phyloP scores from a whole-genome alignment of 2,113 vertebrate species.

The Rissa tridactyla region DNA sequence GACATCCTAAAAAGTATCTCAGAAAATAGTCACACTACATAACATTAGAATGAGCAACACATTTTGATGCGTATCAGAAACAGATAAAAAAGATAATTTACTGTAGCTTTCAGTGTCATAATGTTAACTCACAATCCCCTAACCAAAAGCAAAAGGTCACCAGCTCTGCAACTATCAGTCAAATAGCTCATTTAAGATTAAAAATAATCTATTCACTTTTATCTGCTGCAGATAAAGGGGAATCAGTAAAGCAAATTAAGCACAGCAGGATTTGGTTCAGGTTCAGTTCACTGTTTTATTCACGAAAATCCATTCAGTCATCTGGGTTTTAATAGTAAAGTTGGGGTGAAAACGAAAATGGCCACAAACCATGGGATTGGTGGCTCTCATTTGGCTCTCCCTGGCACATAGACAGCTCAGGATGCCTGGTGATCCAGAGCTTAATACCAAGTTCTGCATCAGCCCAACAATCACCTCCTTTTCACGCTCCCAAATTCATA shows the following conservation, averaged over 20 bases:
- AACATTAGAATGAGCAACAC: not conserved
- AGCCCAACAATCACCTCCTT: not conserved
- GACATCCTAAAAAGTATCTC: not conserved
- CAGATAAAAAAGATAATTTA: not conserved
- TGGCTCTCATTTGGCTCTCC: not conserved
- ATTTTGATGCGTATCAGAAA: not conserved
- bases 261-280: not conserved
- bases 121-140: not conserved
- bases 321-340: not conserved
- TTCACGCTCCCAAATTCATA: not conserved
- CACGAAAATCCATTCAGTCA: not conserved
- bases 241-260: not conserved
- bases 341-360: not conserved
- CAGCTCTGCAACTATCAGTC: not conserved
- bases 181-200: conserved; percentile 24
- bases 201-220: not conserved
- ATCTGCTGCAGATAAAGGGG: not conserved
- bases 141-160: not conserved
- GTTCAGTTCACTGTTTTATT: not conserved
- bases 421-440: not conserved
- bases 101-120: not conserved
- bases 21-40: not conserved
- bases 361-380: not conserved
- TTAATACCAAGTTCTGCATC: not conserved
- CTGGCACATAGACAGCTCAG: accelerated